Conservation (phyloP, 1,140 invertebrate genomes). For the Araneus ventricosus region DNA sequence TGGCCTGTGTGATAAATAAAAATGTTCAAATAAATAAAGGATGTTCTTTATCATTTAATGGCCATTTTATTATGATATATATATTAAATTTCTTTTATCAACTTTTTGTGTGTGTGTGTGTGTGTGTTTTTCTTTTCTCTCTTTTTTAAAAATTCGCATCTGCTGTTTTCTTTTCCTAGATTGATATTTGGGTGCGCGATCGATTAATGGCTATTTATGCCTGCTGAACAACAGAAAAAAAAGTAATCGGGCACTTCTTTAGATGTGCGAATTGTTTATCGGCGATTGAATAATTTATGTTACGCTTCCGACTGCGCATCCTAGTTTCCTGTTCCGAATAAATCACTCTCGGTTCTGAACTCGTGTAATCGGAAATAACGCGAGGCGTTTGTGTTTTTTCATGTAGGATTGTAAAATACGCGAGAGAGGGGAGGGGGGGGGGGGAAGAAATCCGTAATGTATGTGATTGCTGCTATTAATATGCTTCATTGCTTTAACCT, state of each 20-base stretch:
- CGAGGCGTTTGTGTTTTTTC: background rate
- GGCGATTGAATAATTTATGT: background rate
- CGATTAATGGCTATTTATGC: background rate
- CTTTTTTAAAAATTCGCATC: background rate
- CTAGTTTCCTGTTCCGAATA: constrained; percentile 6
- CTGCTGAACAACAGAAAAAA: background rate
- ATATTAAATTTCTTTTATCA: background rate
- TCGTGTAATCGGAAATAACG: background rate
- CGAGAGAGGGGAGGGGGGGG: too few species aligned
- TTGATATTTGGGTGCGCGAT: background rate
- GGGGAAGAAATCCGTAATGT: too few species aligned
- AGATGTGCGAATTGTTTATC: background rate
- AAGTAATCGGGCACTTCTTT: background rate
- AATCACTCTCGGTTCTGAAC: background rate
- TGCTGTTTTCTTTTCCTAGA: background rate
- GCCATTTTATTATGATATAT: background rate
- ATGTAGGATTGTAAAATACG: too few species aligned
- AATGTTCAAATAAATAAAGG: background rate
- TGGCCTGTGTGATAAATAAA: too few species aligned
- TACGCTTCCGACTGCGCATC: background rate
- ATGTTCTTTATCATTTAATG: background rate
- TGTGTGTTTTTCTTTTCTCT: background rate
- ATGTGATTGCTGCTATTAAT: too few species aligned
- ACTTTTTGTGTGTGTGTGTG: too few species aligned
- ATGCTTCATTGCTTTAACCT: too few species aligned